Base-by-base conservation (phyloP, 2,888 invertebrate species). In the Tipula vernalis region DNA sequence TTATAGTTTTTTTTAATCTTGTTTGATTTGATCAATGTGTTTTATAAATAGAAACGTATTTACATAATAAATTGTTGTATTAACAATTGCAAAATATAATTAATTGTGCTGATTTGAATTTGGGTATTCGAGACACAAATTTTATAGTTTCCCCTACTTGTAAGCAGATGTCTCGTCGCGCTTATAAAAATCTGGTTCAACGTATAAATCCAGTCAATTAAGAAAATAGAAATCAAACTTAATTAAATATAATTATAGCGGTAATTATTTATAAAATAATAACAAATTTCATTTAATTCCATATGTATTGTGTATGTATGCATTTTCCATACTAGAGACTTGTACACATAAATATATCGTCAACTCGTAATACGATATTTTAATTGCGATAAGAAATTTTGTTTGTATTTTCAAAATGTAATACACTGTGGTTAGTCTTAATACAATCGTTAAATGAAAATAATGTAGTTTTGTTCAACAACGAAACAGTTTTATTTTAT, bases 221-320 rank as follows among this genome's bases (percentile, higher is more conserved):
- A 71, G 10, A 71, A 18, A 28, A 8, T 71, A 10, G 28, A 71
- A 71, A 71, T 71, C 71, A 71, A 15, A 51, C 10, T 71, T 71
- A 71, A 71, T 71, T 71, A 71, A 28, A 28, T 71, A 71, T 71
- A 71, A 71, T 71, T 71, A 71, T 28, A 71, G 28, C 12, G 6
- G 71, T 71, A 71, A 71, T 71, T 28, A 71, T 71, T 28, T 71
- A 71, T 71, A 28, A 71, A 71, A 47, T 47, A 8, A 47, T 47
- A 47, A 47, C 13, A 47, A 47, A 28, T 71, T 28, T 28, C 28
- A 71, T 39, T 2, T 6, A 39, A 3, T 39, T 86, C 87, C 86
- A 86, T 86, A 87, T 87, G 87, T 88, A 87, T 88, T 87, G 86
- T 86, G 87, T 86, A 85, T 86, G 86, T 88, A 28, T 28, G 87